Percentiles rank a stretch among this genome's conserved stretches.
Conservation (phyloP, 2,797 vertebrate genomes). For the Harpia harpyja region DNA sequence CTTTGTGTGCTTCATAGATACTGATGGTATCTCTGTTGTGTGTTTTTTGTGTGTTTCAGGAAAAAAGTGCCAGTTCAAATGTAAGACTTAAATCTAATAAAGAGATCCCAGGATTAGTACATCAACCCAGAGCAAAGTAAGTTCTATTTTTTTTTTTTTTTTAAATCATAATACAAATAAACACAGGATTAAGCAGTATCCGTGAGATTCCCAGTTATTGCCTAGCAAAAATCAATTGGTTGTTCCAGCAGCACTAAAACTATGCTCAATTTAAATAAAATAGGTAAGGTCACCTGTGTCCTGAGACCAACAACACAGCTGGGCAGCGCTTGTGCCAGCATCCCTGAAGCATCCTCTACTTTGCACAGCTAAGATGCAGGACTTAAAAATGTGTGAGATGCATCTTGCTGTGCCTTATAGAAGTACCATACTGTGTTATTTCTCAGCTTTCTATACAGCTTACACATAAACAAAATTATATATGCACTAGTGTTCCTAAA, state of each 20-base stretch:
- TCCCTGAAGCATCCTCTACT: neutral
- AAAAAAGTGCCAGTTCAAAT: slow-evolving; percentile 89
- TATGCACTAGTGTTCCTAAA: neutral
- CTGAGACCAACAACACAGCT: neutral
- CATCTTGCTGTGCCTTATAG: neutral
- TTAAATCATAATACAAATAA: neutral
- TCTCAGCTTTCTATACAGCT: neutral
- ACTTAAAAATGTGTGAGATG: neutral
- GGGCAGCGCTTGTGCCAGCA: neutral
- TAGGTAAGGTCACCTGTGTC: neutral
- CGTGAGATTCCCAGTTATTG: neutral
- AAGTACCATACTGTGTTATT: neutral
- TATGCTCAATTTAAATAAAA: neutral
- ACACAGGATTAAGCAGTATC: neutral
- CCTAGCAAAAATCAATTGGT: neutral
- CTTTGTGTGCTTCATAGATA: neutral
- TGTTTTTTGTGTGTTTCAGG: slow-evolving; percentile 78
- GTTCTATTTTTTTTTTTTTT: slow-evolving; percentile 3
- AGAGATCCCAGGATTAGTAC: slow-evolving; percentile 79
- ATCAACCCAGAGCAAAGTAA: slow-evolving; percentile 83
- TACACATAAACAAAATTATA: neutral
- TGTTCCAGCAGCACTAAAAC: neutral
- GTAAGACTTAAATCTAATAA: slow-evolving; percentile 77
- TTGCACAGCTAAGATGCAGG: neutral
- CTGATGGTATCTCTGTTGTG: neutral